Evolutionary conservation across 2,113 vertebrate genomes (phyloP).

Genomic region (Procavia capensis): DNA sequence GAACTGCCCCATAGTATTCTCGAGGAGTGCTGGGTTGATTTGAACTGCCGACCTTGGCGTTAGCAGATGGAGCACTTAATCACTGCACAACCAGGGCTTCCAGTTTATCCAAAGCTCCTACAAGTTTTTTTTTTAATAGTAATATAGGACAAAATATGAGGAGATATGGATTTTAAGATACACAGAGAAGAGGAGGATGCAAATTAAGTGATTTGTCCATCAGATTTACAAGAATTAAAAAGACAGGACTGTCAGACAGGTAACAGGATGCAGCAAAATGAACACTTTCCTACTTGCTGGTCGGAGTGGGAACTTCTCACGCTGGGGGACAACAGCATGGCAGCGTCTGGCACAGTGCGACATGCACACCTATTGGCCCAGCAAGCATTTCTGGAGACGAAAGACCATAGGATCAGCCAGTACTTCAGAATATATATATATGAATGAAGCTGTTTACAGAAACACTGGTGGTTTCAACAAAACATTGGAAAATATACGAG

Average conservation of each 20-base stretch:
- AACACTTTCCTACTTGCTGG: background rate
- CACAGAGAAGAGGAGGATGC: background rate
- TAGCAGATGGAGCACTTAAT: too few relatives aligned
- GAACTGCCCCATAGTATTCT: too few relatives aligned
- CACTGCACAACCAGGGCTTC: too few relatives aligned
- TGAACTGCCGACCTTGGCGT: too few relatives aligned
- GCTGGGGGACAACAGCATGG: background rate
- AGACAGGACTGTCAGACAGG: background rate
- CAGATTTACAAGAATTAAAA: constrained; percentile 9
- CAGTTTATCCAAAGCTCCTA: background rate
- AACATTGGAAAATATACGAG: background rate
- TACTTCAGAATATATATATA: background rate
- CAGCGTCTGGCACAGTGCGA: background rate
- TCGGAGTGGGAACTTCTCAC: background rate
- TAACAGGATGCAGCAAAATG: background rate
- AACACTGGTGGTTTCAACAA: background rate
- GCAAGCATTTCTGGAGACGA: background rate
- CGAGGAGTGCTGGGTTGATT: too few relatives aligned
- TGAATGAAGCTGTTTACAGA: background rate
- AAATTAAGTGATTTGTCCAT: constrained; percentile 24
- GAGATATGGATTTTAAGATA: constrained; percentile 26
- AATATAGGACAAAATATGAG: background rate
- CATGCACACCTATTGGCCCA: background rate
- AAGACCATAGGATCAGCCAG: too few relatives aligned
- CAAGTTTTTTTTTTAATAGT: constrained; percentile 20